phyloP scores from a whole-genome alignment of 2,888 invertebrate genomes.

The Oscheius sp. region DNA sequence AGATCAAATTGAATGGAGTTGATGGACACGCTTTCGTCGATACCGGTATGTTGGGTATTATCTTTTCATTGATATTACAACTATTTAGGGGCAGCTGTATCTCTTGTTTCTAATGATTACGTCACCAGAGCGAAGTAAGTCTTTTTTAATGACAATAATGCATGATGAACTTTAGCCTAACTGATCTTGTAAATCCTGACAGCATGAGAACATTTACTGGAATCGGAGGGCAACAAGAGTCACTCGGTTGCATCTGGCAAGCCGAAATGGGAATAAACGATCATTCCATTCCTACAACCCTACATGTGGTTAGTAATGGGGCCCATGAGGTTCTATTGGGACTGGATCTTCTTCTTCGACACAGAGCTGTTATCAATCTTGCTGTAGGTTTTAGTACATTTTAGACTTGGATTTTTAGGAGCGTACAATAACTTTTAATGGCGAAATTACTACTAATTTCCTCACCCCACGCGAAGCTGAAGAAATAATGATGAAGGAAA shows the following conservation, averaged over 20 bases:
- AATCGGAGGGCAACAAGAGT: slow-evolving; percentile 94
- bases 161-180: slow-evolving; percentile 75
- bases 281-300: slow-evolving; percentile 22
- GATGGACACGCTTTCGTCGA: slow-evolving; percentile 26
- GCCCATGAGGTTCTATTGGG: slow-evolving; percentile 24
- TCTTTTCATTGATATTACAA: background rate
- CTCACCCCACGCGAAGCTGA: slow-evolving; percentile 3
- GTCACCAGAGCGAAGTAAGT: too few relatives aligned
- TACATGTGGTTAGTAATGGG: slow-evolving; percentile 11
- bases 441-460: background rate
- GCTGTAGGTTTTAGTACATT: background rate
- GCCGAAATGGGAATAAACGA: slow-evolving; percentile 70
- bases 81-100: slow-evolving; percentile 82
- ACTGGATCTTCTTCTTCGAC: slow-evolving; percentile 27
- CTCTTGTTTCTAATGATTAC: slow-evolving; percentile 95
- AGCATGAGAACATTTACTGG: slow-evolving; percentile 97
- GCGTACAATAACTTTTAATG: background rate
- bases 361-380: slow-evolving; percentile 20
- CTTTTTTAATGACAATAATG: too few relatives aligned
- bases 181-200: slow-evolving; percentile 79
- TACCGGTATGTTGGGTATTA: slow-evolving; percentile 13
- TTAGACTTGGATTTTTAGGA: background rate
- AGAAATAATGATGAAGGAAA: background rate
- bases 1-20: slow-evolving; percentile 24
- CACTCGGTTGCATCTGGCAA: slow-evolving; percentile 95